phyloP scores from a whole-genome alignment of 1,140 invertebrate genomes.

The Procambarus clarkii region DNA sequence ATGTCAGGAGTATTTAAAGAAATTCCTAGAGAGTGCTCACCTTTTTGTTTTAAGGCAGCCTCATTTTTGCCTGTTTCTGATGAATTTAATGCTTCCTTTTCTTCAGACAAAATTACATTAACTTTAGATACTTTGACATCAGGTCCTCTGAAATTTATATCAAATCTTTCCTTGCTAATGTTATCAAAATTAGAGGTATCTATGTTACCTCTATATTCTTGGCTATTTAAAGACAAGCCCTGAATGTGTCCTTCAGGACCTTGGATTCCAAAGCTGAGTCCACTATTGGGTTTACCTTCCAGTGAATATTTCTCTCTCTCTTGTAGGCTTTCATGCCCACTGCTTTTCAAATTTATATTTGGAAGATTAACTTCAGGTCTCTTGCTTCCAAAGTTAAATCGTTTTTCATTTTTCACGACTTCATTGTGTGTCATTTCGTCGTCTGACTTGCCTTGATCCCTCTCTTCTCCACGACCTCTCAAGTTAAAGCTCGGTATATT shows the following conservation, averaged over 20 bases:
- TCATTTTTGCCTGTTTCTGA: neutral
- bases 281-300: neutral
- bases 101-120: neutral
- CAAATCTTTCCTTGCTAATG: neutral
- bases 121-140: conserved; percentile 17
- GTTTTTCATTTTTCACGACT: neutral
- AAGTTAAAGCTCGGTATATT: conserved; percentile 28
- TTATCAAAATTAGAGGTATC: conserved; percentile 3
- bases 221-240: neutral
- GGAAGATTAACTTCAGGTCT: conserved; percentile 27
- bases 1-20: conserved; percentile 12
- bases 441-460: neutral
- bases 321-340: neutral
- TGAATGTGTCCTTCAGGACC: neutral
- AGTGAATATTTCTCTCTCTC: neutral
- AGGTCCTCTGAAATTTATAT: conserved; percentile 14
- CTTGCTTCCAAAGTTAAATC: conserved; percentile 4
- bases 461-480: neutral
- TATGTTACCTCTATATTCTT: neutral
- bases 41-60: neutral
- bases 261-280: neutral
- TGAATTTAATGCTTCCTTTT: neutral
- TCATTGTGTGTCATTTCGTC: neutral
- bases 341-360: neutral
- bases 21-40: neutral